Evolutionary conservation across 2,797 vertebrate genomes (phyloP), one percentile per base, ranked within the genome.

Genomic region (Melanotaenia nigrans): DNA sequence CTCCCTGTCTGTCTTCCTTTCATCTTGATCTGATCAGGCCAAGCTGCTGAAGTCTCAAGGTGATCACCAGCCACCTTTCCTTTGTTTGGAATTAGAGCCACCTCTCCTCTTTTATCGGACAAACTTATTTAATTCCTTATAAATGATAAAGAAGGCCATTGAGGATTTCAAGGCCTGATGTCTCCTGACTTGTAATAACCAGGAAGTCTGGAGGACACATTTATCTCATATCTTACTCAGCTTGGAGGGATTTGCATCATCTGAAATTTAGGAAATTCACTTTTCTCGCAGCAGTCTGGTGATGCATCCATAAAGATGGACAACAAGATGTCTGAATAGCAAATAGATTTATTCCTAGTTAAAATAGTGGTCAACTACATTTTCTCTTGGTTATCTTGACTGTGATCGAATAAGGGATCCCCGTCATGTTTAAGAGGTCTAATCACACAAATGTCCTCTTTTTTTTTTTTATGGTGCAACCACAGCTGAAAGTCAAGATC

Each of bases 1-100:
- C 65, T 76, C 28, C 47, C 56, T 56, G 60, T 73, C 76, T 69
- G 63, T 73, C 62, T 61, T 54, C 56, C 72, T 83, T 84, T 87
- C 57, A 87, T 85, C 83, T 82, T 73, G 72, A 85, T 87, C 63
- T 64, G 76, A 87, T 87, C 78, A 73, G 73, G 65, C 58, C 67
- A 24, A 22, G 32, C 68, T 62, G 36, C 70, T 59, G 28, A 73
- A 82, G 79, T 88, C 76, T 90, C 84, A 86, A 85, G 85, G 87
- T 88, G 87, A 90, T 80, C 77, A 64, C 82, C 67, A 62, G 75
- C 77, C 53, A 73, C 60, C 40, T 49, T 68, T 73, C 57, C 54
- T 72, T 68, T n/a, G 30, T 78, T 63, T 76, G 30, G 73, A 67
- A 75, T 72, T 47, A 78, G 58, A 78, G 64, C 10, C 65, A 61